Conservation (phyloP, 1,140 invertebrate genomes). For the Tachypleus tridentatus region DNA sequence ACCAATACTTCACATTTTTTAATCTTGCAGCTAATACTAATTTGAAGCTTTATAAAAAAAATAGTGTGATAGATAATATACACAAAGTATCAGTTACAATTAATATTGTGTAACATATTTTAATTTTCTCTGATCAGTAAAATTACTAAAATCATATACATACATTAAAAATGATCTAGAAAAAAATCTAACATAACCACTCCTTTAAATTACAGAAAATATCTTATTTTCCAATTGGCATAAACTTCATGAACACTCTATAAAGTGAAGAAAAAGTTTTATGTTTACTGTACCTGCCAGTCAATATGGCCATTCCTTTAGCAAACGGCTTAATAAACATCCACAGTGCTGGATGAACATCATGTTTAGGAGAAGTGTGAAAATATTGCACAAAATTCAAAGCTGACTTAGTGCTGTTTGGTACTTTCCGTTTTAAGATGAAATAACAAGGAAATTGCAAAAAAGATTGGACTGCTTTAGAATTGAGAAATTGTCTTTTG, state of each 20-base stretch:
- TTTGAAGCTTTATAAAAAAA: too few relatives aligned
- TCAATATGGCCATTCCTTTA: slow-evolving; percentile 19
- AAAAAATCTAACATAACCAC: neutral
- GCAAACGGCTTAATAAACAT: slow-evolving; percentile 15
- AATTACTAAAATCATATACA: neutral
- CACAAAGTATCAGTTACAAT: too few relatives aligned
- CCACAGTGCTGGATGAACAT: slow-evolving; percentile 19
- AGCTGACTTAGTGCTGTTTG: neutral
- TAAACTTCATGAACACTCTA: neutral
- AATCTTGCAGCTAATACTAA: too few relatives aligned
- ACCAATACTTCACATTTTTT: too few relatives aligned
- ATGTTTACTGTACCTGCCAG: slow-evolving; percentile 18
- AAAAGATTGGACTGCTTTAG: too few relatives aligned
- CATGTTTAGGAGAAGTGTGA: slow-evolving; percentile 13
- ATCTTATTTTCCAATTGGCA: neutral
- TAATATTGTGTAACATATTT: too few relatives aligned
- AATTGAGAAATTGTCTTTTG: too few relatives aligned
- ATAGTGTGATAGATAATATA: too few relatives aligned
- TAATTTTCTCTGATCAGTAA: too few relatives aligned
- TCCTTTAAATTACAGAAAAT: neutral
- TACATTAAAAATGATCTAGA: slow-evolving; percentile 5
- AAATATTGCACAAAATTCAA: slow-evolving; percentile 2
- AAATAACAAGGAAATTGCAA: too few relatives aligned
- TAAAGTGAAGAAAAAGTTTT: neutral
- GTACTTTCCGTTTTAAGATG: neutral